These are phyloP conservation scores for Dromococcyx pavoninus DNA, from an alignment of 2,797 vertebrate genomes.

Conservation along the genomic window DNA sequence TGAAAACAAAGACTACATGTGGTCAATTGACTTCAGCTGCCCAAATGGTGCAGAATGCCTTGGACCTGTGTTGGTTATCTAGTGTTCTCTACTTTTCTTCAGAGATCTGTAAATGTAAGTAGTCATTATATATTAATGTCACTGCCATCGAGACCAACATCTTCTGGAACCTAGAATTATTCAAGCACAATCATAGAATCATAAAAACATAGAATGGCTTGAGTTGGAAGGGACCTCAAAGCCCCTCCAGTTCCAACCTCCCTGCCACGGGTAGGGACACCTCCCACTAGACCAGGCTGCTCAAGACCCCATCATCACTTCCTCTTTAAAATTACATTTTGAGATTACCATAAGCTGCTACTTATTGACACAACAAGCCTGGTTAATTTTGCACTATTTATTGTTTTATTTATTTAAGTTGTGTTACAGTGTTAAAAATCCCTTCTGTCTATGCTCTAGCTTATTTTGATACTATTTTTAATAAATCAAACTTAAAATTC, in stretches of 20 bases:
- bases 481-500: neutral
- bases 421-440: neutral
- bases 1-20: rapidly evolving
- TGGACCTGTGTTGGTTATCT: neutral
- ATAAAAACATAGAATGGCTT: too few relatives aligned
- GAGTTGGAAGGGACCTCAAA: too few relatives aligned
- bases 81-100: neutral
- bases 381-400: neutral
- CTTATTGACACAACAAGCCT: neutral
- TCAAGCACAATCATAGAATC: neutral
- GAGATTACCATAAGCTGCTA: neutral
- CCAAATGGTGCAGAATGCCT: neutral
- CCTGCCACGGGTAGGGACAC: too few relatives aligned
- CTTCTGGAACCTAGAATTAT: neutral
- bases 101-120: neutral
- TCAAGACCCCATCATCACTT: neutral
- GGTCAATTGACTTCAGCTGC: neutral
- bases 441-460: neutral
- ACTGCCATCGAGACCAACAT: neutral
- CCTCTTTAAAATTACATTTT: neutral
- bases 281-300: too few relatives aligned
- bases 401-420: neutral
- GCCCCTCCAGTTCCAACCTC: too few relatives aligned
- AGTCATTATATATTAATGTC: neutral
- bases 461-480: neutral